These are phyloP conservation scores for Loxodonta africana DNA, from an alignment of 2,113 vertebrate species.

Conservation along the genomic window DNA sequence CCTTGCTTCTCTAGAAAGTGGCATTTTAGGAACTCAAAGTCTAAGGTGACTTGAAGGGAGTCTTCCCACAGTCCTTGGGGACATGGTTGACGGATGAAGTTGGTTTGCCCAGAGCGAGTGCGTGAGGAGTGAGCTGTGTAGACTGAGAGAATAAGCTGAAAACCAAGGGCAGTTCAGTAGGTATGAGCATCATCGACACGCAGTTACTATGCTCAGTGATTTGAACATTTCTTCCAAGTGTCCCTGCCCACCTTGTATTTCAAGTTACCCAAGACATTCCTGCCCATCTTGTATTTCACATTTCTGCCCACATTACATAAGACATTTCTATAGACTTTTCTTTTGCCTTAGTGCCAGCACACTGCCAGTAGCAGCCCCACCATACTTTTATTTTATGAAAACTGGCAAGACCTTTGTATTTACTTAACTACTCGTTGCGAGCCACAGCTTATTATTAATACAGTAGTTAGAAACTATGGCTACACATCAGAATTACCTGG, in stretches of 20 bases:
- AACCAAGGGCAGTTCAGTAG: neutral
- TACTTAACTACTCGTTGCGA: neutral
- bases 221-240: neutral
- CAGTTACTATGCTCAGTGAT: neutral
- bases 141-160: neutral
- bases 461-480: neutral
- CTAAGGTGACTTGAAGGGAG: neutral
- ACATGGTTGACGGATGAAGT: neutral
- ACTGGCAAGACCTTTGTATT: neutral
- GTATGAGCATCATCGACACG: rapidly evolving
- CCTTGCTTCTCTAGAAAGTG: neutral
- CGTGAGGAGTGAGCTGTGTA: neutral
- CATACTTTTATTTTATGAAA: neutral
- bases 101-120: neutral
- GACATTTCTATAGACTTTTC: neutral
- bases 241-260: neutral
- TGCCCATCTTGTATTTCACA: neutral
- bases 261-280: neutral
- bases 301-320: too few relatives aligned
- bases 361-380: neutral
- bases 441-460: neutral
- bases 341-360: neutral
- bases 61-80: neutral
- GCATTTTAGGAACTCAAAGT: neutral
- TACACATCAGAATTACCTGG: neutral